phyloP scores from a whole-genome alignment of 37 sponge, comb jelly and placozoan genomes.

The Chondrosia reniformis region DNA sequence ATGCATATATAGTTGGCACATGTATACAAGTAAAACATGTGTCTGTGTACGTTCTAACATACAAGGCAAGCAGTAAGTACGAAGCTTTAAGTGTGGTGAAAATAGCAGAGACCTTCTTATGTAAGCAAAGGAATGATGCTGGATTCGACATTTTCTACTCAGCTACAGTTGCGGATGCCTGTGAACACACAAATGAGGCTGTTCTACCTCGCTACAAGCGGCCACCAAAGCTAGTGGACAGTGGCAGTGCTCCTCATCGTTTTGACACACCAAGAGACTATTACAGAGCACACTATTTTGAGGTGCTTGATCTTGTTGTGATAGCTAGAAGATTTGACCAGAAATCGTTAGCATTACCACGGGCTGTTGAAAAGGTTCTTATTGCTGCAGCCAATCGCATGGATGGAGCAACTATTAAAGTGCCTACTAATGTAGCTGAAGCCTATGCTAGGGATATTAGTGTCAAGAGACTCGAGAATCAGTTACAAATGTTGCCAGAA shows the following conservation, averaged over 20 bases:
- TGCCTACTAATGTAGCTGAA: constrained; percentile 18
- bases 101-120: not conserved
- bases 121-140: constrained; percentile 20
- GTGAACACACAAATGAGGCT: constrained; percentile 7
- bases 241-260: constrained; percentile 25
- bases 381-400: constrained; percentile 9
- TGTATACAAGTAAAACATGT: too few relatives aligned
- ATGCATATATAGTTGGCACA: too few relatives aligned
- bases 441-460: constrained; percentile 31
- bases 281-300: constrained; percentile 18
- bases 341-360: constrained; percentile 8
- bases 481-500: not conserved
- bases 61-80: too few relatives aligned
- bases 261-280: constrained; percentile 11
- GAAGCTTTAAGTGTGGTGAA: not conserved
- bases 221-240: constrained; percentile 25
- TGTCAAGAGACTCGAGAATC: not conserved
- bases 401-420: constrained; percentile 2
- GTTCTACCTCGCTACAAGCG: constrained; percentile 26
- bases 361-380: not conserved
- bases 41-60: too few relatives aligned
- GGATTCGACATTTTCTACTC: constrained; percentile 29
- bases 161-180: not conserved
- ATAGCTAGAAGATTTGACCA: constrained; percentile 22
- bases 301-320: constrained; percentile 18